Base-by-base conservation (phyloP, 1,140 invertebrate genomes). In the Rhysida immarginata region DNA sequence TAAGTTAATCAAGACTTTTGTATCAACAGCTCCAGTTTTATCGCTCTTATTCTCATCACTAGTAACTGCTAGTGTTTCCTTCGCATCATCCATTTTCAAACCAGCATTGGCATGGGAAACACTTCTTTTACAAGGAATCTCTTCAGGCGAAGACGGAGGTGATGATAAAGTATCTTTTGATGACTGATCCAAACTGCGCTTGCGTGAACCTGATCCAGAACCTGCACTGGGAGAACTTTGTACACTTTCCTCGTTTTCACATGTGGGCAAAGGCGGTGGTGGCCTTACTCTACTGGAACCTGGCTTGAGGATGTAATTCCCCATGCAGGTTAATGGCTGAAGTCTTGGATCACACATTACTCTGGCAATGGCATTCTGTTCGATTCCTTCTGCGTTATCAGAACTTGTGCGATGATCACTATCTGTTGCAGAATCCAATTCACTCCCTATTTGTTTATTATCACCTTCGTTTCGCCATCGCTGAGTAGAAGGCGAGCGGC, bases 51-150 rank as follows among this genome's bases (percentile, higher is more conserved):
- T 5, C 16, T 35, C 29, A n/a, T n/a, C n/a, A n/a, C n/a, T n/a
- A n/a, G n/a, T n/a, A 41, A 41, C 35, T 11, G 44, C 44, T 8
- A 23, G 18, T 11, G 44, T 8, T n/a, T 11, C 11, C n/a, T 41
- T n/a, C 8, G 5, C 20, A 16, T 46, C 44, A 5, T 20, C 21
- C 16, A 35, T 5, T 13, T 11, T 11, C 5, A 8, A 18, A 46
- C 44, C 44, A 46, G 16, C 21, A 16, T 8, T 46, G 8, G 21
- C 8, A 16, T 13, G 8, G 8, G 21, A 11, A 18, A 5, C 2
- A 50, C 55, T 49, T n/a, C 46, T 23, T 29, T 56, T 56, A 24
- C 55, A 27, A 3, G 55, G 55, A 27, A 56, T 41, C 21, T 56
- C 55, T 26, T 56, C 55, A 2, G 55, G 55, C 3, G 55, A 56